Evolutionary conservation across 2,888 invertebrate species (phyloP).

Genomic region (Lordiphosa fenestrarum): DNA sequence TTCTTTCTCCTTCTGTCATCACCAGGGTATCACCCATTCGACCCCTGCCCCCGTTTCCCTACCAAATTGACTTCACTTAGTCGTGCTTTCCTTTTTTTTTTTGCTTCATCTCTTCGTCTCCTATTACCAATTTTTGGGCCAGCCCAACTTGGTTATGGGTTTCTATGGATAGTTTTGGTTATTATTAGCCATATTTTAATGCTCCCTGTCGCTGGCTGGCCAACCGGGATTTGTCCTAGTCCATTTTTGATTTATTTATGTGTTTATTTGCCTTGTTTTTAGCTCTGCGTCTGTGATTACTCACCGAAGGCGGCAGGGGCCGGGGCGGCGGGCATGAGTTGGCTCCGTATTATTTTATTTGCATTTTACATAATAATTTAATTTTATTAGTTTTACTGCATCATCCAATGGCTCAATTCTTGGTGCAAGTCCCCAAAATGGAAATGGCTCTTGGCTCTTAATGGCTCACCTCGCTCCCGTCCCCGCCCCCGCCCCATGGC

Average conservation of each 20-base stretch:
- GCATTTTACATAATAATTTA: slow-evolving; percentile 72
- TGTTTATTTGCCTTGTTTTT: slow-evolving; percentile 67
- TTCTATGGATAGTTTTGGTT: slow-evolving; percentile 43
- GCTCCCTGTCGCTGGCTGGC: slow-evolving; percentile 39
- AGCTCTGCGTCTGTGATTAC: slow-evolving; percentile 69
- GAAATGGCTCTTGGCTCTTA: slow-evolving; percentile 44
- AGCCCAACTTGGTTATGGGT: slow-evolving; percentile 33
- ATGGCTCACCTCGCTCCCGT: slow-evolving; percentile 50
- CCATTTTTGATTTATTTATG: slow-evolving; percentile 71
- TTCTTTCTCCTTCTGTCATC: no score
- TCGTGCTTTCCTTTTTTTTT: slow-evolving; percentile 1
- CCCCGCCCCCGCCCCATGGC: not conserved
- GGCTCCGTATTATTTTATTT: slow-evolving; percentile 62
- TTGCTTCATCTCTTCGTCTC: slow-evolving; percentile 26
- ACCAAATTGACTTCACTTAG: no score
- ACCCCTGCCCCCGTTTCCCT: no score
- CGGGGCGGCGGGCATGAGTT: not conserved
- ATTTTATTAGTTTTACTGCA: slow-evolving; percentile 73
- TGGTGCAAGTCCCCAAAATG: slow-evolving; percentile 25
- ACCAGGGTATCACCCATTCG: no score
- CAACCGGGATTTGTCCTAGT: slow-evolving; percentile 72
- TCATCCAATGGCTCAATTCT: slow-evolving; percentile 20
- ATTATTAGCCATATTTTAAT: slow-evolving; percentile 74
- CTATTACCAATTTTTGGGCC: slow-evolving; percentile 47
- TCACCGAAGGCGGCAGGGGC: slow-evolving; percentile 36